Conservation (phyloP, 1,140 invertebrate genomes). For the Zaprionus taronus region DNA sequence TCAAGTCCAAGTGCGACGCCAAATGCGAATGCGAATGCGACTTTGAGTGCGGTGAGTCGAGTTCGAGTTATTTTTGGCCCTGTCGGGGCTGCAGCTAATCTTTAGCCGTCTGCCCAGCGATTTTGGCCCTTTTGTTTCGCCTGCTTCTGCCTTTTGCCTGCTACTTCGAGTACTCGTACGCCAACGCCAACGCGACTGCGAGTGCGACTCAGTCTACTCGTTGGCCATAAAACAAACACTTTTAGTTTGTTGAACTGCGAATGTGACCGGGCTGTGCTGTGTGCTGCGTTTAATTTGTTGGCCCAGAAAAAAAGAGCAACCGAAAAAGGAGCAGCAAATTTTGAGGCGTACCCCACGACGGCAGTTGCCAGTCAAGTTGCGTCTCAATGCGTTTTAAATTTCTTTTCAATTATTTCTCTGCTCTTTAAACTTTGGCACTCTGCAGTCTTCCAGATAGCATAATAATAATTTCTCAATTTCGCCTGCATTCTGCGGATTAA, state of each 20-base stretch:
- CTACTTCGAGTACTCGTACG: conserved; percentile 29
- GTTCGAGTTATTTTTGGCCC: conserved; percentile 73
- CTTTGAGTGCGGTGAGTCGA: conserved; percentile 36
- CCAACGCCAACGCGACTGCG: neutral
- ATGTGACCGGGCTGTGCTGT: conserved; percentile 56
- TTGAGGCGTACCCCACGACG: conserved; percentile 33
- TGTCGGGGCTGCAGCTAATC: conserved; percentile 68
- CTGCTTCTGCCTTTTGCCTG: neutral
- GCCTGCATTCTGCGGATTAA: conserved; percentile 4
- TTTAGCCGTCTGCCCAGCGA: conserved; percentile 69
- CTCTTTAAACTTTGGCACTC: neutral
- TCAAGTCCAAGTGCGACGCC: conserved; percentile 4
- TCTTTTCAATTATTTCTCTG: neutral
- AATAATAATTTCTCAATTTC: neutral
- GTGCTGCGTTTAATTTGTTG: conserved; percentile 67
- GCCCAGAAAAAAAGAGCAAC: conserved; percentile 41
- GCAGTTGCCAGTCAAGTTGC: conserved; percentile 39
- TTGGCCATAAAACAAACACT: conserved; percentile 76
- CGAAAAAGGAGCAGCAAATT: conserved; percentile 13
- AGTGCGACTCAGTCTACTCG: neutral
- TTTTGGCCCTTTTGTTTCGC: conserved; percentile 61
- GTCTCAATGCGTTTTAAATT: conserved; percentile 4
- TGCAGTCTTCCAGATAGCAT: neutral
- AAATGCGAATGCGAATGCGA: conserved; percentile 32
- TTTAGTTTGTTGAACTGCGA: conserved; percentile 80